Conservation (phyloP, 2,113 vertebrate genomes). For the Aythya baeri region DNA sequence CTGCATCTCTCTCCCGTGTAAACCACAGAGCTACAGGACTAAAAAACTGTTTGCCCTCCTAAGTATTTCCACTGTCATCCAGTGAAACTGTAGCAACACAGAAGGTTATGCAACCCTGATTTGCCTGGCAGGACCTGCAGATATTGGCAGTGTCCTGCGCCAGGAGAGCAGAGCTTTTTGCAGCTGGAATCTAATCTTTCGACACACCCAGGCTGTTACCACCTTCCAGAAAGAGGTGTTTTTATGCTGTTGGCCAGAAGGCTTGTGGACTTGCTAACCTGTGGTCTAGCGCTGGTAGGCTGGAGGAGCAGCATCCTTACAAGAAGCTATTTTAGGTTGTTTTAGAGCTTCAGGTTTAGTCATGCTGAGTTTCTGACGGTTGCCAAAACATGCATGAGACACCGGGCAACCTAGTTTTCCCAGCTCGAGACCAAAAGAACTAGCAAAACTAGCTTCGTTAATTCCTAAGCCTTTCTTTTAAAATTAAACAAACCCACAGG, state of each 20-base stretch:
- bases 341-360: neutral
- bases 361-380: neutral
- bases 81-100: neutral
- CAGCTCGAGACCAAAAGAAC: neutral
- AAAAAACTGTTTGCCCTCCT: neutral
- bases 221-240: neutral
- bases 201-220: neutral
- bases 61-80: neutral
- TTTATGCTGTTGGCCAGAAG: neutral
- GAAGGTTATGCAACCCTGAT: neutral
- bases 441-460: neutral
- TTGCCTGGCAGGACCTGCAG: neutral
- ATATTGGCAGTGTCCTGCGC: fast-evolving
- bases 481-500: neutral
- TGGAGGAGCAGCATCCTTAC: neutral
- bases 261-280: neutral
- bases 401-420: neutral
- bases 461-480: neutral
- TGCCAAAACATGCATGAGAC: neutral
- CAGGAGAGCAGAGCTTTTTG: neutral
- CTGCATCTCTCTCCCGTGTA: neutral
- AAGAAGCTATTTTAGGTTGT: neutral
- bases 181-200: neutral
- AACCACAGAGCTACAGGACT: neutral
- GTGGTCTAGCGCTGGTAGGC: neutral